phyloP scores from a whole-genome alignment of 2,797 vertebrate species.

The Prunella strophiata region DNA sequence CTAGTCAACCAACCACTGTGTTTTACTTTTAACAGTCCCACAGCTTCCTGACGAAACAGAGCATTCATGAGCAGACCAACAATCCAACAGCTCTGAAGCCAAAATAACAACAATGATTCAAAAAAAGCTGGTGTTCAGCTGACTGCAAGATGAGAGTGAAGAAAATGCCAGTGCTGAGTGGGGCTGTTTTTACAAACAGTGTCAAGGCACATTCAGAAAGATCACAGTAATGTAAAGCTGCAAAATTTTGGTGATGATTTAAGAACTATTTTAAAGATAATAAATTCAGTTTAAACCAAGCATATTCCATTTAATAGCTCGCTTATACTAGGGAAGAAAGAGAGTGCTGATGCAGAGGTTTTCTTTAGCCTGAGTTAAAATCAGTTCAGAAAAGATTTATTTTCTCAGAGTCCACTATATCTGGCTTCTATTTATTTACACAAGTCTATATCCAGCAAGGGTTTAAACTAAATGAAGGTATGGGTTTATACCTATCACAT shows the following conservation, averaged over 20 bases:
- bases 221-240: not conserved
- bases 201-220: not conserved
- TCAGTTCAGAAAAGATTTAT: not conserved
- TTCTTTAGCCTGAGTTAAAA: slow-evolving; percentile 1
- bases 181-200: not conserved
- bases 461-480: slow-evolving; percentile 30
- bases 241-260: not conserved
- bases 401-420: slow-evolving; percentile 18
- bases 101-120: not conserved
- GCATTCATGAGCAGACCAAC: not conserved
- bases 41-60: not conserved
- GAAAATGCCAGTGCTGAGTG: not conserved
- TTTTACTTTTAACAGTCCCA: not conserved
- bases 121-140: not conserved
- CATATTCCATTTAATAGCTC: not conserved
- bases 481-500: not conserved
- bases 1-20: not conserved
- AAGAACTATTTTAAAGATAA: not conserved
- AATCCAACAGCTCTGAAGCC: not conserved
- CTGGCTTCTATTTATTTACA: slow-evolving; percentile 38
- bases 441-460: not conserved
- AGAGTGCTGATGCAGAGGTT: not conserved
- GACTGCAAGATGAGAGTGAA: not conserved
- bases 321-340: not conserved
- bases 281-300: not conserved